Evolutionary conservation across 1,140 invertebrate species (phyloP), one percentile per base, ranked within the genome.

Genomic region (Diorhabda sublineata): DNA sequence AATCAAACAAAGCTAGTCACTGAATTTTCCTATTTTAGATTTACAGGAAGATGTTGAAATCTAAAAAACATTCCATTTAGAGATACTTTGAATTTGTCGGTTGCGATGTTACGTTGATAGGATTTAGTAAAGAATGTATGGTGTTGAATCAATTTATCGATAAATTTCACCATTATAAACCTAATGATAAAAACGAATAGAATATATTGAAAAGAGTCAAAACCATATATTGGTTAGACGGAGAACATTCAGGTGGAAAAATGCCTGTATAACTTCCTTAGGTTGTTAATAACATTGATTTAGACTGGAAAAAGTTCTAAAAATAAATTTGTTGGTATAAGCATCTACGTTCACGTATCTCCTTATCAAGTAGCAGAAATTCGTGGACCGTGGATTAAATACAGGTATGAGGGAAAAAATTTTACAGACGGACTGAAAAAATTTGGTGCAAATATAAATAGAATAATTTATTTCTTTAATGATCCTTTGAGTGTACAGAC

Each of bases 101-200:
- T 61, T 75, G 75, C 42, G 78, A 83, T 64, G 79, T 92, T 67
- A 86, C 83, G 61, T 78, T 94, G 66, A 85, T 95, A 71, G 94
- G 92, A 2, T 96, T 96, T 80, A 96, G 93, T 80, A 96, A 96
- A 86, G 94, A 94, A 57, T 95, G 93, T 82, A 91, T 94, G 59
- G 93, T 96, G 64, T 85, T 96, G 66, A 96, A 96, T 85, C 94
- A 96, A 83, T 84, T 96, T 72, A 84, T 96, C 45, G 90, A 93
- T 78, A 93, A 96, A 80, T 90, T 95, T 81, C 87, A 91, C 77
- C 88, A 90, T 80, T 81, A 88, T 41, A 87, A 88, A 86, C 0
- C 86, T 0, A 78, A 77, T 9, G 80, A 85, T 69, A 61, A 84
- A 72, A 82, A 77, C n/a, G 81, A 85, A 69, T 62, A 26, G 26